These are phyloP conservation scores for Caenorhabditis virilis DNA, from an alignment of 2,888 invertebrate species.

Conservation along the genomic window DNA sequence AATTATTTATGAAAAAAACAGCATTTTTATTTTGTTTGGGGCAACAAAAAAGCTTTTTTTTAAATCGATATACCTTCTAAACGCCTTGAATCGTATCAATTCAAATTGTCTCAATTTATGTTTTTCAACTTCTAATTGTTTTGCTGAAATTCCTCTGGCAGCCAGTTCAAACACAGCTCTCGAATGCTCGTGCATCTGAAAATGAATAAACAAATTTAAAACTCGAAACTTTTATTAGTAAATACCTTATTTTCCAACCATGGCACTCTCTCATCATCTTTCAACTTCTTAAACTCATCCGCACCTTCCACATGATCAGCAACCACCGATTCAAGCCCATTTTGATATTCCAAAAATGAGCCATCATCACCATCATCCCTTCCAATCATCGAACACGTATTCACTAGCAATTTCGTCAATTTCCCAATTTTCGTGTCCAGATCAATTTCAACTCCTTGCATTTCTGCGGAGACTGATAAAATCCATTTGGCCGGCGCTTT, in stretches of 20 bases:
- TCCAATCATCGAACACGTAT: conserved; percentile 89
- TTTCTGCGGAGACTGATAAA: conserved; percentile 95
- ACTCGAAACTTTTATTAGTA: neutral
- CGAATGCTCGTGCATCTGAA: conserved; percentile 88
- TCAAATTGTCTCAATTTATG: conserved; percentile 89
- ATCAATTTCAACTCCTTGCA: conserved; percentile 77
- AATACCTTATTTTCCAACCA: conserved; percentile 64
- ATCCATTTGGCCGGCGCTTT: conserved; percentile 84
- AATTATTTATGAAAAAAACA: no score
- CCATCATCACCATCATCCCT: conserved; percentile 46
- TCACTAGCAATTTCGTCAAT: conserved; percentile 88
- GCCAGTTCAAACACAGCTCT: conserved; percentile 90
- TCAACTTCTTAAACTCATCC: conserved; percentile 39
- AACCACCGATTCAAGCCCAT: conserved; percentile 36
- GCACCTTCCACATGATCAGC: conserved; percentile 46
- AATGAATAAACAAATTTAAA: conserved; percentile 10
- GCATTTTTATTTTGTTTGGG: neutral
- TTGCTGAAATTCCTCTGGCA: conserved; percentile 81
- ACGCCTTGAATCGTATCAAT: conserved; percentile 80
- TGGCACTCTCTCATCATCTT: conserved; percentile 47
- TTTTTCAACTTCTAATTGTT: conserved; percentile 89
- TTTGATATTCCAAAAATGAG: conserved; percentile 36
- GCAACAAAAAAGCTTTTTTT: neutral
- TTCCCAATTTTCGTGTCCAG: conserved; percentile 74
- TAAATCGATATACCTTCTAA: conserved; percentile 32